Evolutionary conservation across 2,113 vertebrate species (phyloP), one percentile per base, ranked within the genome.

Genomic region (Zootoca vivipara): DNA sequence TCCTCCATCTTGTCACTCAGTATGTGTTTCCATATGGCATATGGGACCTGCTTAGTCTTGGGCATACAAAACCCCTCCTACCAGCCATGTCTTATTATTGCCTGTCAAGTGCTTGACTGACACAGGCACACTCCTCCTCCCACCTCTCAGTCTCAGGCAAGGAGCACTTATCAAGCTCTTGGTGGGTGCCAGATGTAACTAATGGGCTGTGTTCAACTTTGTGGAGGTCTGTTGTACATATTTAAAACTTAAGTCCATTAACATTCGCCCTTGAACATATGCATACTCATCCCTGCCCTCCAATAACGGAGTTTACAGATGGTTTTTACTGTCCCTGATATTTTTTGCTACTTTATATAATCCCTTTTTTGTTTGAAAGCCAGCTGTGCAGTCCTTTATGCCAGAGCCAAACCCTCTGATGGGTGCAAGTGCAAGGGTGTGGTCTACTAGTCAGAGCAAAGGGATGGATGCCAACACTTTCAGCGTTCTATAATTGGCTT

Each of bases 201-300:
- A n/a, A 22, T 35, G 70, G n/a, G 58, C 24, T 67, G 20, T 3
- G 0, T 46, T 64, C 16, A 46, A 20, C 26, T 69, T 79, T 56
- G 73, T 75, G 8, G 30, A 74, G 86, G 65, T 15, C 0, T 84
- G 33, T 10, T 89, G 78, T 73, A 35, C 0, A 0, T 67, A 78
- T 83, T 89, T 82, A 16, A 2, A 35, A 72, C 38, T 33, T 58
- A 56, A 70, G 46, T 80, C 89, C 90, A 89, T 26, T 83, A 38
- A 62, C 72, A 74, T 78, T 72, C 67, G 87, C 40, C 28, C 72
- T 83, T 85, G 22, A 52, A 67, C 33, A 56, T 69, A 88, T 65
- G 42, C n/a, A 30, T 22, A 2, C 38, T 0, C 1, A 20, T 86
- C 10, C n/a, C 13, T 24, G n/a, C n/a, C 52, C 40, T 0, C 0